Evolutionary conservation across 2,113 vertebrate species (phyloP).

Genomic region (Thermophis baileyi): DNA sequence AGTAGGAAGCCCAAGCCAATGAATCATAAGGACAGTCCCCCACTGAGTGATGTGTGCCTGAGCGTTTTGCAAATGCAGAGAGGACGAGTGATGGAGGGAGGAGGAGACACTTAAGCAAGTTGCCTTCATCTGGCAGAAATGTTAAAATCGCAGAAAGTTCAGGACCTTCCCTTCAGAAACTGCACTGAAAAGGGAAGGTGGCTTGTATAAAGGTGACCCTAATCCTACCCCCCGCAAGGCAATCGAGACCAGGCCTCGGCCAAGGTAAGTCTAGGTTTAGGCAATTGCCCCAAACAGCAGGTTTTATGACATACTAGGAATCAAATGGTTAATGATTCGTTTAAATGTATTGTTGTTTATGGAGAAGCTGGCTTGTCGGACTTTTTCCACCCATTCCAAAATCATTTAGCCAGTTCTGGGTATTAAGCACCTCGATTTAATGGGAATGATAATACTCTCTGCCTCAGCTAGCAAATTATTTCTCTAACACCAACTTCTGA

Average conservation of each 20-base stretch:
- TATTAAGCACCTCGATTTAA: background rate
- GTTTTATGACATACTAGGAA: background rate
- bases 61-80: slow-evolving; percentile 71
- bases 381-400: background rate
- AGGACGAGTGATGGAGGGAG: slow-evolving; percentile 38
- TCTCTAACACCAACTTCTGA: background rate
- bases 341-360: background rate
- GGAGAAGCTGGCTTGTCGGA: background rate
- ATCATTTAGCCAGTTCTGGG: background rate
- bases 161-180: slow-evolving; percentile 42
- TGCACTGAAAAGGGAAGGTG: slow-evolving; percentile 36
- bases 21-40: slow-evolving; percentile 75
- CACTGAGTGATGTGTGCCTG: slow-evolving; percentile 72
- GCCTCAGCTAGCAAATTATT: background rate
- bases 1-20: slow-evolving; percentile 76
- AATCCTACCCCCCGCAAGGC: background rate
- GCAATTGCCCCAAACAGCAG: background rate
- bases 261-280: background rate
- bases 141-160: slow-evolving; percentile 53
- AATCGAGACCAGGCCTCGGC: background rate
- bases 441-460: background rate
- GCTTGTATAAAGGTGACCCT: slow-evolving; percentile 14
- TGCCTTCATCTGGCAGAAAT: slow-evolving; percentile 67
- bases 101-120: slow-evolving; percentile 66
- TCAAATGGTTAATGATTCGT: background rate